A percentile compares a stretch with the other conserved stretches of the same genome.
phyloP scores from a whole-genome alignment of 2,888 invertebrate genomes.

The Ophonus ardosiacus region DNA sequence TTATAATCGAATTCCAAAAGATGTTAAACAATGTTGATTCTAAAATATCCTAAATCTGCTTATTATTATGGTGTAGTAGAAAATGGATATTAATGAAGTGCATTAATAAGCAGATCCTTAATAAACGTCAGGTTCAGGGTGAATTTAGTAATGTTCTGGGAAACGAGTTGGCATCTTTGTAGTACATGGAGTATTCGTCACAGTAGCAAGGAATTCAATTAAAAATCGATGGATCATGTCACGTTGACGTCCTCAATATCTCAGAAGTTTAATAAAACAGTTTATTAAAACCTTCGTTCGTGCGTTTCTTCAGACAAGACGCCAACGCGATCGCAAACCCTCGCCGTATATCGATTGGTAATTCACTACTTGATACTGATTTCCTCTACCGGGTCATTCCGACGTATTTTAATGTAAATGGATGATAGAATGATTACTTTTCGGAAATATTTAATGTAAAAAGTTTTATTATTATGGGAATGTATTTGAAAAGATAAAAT shows the following conservation, averaged over 20 bases:
- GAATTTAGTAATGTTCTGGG: background rate
- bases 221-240: constrained; percentile 59
- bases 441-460: background rate
- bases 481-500: background rate
- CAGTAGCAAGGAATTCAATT: constrained; percentile 46
- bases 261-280: constrained; percentile 54
- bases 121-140: background rate
- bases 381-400: background rate
- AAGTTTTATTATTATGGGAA: background rate
- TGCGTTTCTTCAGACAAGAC: constrained; percentile 20
- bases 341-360: background rate
- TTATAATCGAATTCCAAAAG: too few relatives aligned
- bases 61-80: too few relatives aligned
- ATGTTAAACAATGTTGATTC: too few relatives aligned
- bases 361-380: constrained; percentile 9
- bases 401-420: constrained; percentile 9
- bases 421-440: background rate
- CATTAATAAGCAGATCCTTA: background rate
- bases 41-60: too few relatives aligned
- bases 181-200: background rate
- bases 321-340: background rate
- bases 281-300: constrained; percentile 51
- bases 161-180: background rate
- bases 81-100: background rate
- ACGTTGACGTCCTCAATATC: constrained; percentile 57